phyloP scores from a whole-genome alignment of 2,113 vertebrate species.

The Archilochus colubris region DNA sequence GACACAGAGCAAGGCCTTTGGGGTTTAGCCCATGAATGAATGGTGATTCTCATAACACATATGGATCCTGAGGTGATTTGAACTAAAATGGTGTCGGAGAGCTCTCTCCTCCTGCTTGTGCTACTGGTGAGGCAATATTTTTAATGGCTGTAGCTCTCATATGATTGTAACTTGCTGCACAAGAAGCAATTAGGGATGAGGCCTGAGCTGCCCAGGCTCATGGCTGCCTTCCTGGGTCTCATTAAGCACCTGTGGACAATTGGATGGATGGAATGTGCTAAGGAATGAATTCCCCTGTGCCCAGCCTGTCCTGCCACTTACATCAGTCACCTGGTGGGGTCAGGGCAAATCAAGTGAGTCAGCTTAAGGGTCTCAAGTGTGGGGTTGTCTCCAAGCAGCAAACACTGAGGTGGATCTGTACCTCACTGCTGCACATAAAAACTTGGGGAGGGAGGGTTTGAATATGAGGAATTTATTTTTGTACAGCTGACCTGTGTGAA shows the following conservation, averaged over 20 bases:
- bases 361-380: not conserved
- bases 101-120: not conserved
- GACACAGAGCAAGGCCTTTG: not conserved
- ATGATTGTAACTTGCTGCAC: not conserved
- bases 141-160: not conserved
- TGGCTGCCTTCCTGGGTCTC: not conserved
- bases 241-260: not conserved
- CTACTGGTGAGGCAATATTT: not conserved
- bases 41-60: not conserved
- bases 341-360: not conserved
- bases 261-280: conserved; percentile 3
- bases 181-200: not conserved
- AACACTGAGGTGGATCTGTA: not conserved
- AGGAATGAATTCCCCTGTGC: not conserved
- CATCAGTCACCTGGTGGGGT: not conserved
- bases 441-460: not conserved
- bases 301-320: not conserved
- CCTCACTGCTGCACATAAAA: not conserved
- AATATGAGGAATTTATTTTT: not conserved
- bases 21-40: not conserved
- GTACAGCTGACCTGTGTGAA: not conserved
- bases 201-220: not conserved
- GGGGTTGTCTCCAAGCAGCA: not conserved
- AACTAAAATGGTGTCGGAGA: not conserved
- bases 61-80: not conserved